phyloP scores from a whole-genome alignment of 2,113 vertebrate genomes.

The Mionectes macconnelli region DNA sequence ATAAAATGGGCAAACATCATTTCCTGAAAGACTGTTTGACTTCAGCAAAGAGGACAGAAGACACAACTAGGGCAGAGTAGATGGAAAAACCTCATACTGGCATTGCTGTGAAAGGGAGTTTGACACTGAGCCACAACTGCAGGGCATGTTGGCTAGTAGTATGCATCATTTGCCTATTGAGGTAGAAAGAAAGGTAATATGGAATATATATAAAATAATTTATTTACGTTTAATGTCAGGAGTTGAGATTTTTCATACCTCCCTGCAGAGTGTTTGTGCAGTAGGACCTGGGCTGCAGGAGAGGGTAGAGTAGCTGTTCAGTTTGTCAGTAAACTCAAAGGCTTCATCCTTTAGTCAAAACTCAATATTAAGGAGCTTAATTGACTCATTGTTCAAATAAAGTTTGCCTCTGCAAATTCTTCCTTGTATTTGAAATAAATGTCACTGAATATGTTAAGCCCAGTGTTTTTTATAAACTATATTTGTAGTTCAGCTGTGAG shows the following conservation, averaged over 20 bases:
- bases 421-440: neutral
- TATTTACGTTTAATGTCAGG: neutral
- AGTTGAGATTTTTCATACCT: neutral
- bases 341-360: neutral
- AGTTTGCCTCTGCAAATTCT: neutral
- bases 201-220: neutral
- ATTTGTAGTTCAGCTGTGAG: neutral
- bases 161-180: neutral
- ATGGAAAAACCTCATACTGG: neutral
- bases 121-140: neutral
- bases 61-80: neutral
- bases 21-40: neutral
- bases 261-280: rapidly evolving
- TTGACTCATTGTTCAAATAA: neutral
- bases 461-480: neutral
- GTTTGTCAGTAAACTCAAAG: neutral
- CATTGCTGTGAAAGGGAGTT: neutral
- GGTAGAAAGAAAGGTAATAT: neutral
- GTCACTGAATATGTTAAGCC: neutral
- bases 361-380: neutral
- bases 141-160: neutral
- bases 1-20: neutral
- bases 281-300: neutral
- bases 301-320: neutral
- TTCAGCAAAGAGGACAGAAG: neutral